Conservation (phyloP, 2,888 invertebrate genomes). For the Odontothrips loti region DNA sequence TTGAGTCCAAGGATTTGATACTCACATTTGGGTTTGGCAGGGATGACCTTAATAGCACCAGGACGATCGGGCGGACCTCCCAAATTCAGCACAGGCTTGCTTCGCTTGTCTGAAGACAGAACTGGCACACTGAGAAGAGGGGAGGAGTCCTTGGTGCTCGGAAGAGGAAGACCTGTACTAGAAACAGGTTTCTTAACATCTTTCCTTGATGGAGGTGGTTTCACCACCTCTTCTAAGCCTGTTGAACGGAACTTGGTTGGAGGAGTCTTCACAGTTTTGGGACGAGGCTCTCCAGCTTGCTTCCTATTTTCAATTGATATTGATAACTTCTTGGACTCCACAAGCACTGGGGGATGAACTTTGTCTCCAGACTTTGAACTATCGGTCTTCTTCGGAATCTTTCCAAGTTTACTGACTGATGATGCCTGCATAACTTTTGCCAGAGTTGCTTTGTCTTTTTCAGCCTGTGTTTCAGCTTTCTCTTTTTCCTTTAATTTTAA, state of each 20-base stretch:
- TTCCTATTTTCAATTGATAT: conserved; percentile 78
- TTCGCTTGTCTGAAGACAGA: conserved; percentile 69
- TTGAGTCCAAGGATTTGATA: conserved; percentile 43
- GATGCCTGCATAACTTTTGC: conserved; percentile 60
- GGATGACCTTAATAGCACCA: conserved; percentile 79
- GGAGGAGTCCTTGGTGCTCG: conserved; percentile 35
- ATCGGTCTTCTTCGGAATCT: conserved; percentile 67
- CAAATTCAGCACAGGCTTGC: conserved; percentile 56
- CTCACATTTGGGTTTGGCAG: conserved; percentile 89
- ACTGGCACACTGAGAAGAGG: conserved; percentile 42
- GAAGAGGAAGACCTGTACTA: conserved; percentile 35
- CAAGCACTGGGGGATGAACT: conserved; percentile 36
- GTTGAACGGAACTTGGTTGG: conserved; percentile 89
- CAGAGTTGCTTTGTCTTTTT: conserved; percentile 64
- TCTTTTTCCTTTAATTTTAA: conserved; percentile 44
- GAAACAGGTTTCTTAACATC: conserved; percentile 33
- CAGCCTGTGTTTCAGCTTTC: conserved; percentile 51
- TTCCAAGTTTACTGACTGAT: conserved; percentile 68
- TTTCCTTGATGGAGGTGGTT: conserved; percentile 72
- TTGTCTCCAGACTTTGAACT: conserved; percentile 39
- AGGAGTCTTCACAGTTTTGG: conserved; percentile 88
- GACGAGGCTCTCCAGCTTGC: conserved; percentile 60
- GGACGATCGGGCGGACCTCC: conserved; percentile 60
- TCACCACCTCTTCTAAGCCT: conserved; percentile 80
- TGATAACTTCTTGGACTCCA: conserved; percentile 60